A percentile compares a stretch with the other conserved stretches of the same genome.
Conservation (phyloP, 1,140 invertebrate species). For the Stegodyphus mimosarum region DNA sequence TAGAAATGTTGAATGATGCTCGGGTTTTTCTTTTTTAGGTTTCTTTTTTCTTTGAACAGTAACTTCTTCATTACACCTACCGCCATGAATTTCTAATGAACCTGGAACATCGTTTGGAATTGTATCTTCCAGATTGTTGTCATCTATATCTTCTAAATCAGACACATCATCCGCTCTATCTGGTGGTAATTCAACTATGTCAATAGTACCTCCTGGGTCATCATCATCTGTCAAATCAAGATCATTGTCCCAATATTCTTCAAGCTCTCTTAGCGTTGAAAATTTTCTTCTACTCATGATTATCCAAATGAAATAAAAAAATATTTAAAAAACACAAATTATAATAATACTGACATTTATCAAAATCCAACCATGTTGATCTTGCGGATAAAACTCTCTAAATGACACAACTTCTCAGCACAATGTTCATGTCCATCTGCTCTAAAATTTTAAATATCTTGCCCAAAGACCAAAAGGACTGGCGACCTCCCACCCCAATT, state of each 20-base stretch:
- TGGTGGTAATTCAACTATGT: slow-evolving; percentile 16
- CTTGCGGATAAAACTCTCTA: neutral
- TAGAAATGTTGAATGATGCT: too few relatives aligned
- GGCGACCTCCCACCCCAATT: slow-evolving; percentile 1
- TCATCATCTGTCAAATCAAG: too few relatives aligned
- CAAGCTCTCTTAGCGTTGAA: slow-evolving; percentile 2
- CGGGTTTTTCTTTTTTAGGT: too few relatives aligned
- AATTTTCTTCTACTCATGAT: neutral
- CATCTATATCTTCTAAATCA: slow-evolving; percentile 13
- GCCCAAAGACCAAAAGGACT: too few relatives aligned
- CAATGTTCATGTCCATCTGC: neutral
- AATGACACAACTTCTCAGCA: neutral
- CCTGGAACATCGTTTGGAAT: slow-evolving; percentile 12
- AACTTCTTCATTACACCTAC: slow-evolving; percentile 16
- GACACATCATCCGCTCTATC: slow-evolving; percentile 15
- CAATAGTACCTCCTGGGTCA: slow-evolving; percentile 10
- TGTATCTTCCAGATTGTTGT: slow-evolving; percentile 13
- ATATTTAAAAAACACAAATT: neutral
- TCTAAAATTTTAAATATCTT: neutral
- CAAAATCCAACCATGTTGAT: neutral
- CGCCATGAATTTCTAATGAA: slow-evolving; percentile 16
- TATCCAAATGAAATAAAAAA: neutral
- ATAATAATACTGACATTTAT: slow-evolving; percentile 3
- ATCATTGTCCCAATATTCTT: neutral
- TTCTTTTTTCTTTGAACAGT: slow-evolving; percentile 11